These are phyloP conservation scores for Chiloscyllium punctatum DNA, from an alignment of 2,797 vertebrate species.

Conservation along the genomic window DNA sequence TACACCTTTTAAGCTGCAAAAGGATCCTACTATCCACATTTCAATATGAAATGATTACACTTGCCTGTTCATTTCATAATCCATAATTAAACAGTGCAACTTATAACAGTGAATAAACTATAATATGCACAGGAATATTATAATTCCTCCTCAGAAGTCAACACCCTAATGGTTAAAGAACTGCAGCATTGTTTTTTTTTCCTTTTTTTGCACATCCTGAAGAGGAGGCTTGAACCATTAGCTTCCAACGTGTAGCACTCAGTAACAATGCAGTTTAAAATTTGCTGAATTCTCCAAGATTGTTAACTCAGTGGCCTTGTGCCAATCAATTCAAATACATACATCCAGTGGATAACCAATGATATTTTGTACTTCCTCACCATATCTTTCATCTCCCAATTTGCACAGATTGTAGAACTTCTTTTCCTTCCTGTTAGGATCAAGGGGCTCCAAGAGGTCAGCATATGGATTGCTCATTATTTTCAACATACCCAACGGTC, in stretches of 20 bases:
- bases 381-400: conserved; percentile 79
- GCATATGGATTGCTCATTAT: conserved; percentile 74
- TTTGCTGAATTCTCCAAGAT: neutral
- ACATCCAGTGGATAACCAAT: neutral
- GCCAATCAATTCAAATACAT: neutral
- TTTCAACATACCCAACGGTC: neutral
- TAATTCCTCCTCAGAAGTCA: neutral
- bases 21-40: neutral
- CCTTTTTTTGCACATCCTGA: neutral
- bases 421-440: conserved; percentile 62
- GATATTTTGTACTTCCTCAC: conserved; percentile 54
- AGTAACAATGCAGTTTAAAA: neutral
- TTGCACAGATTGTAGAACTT: conserved; percentile 84
- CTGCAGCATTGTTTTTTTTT: neutral
- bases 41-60: neutral
- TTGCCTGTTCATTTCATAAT: neutral
- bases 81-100: neutral
- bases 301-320: neutral
- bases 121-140: neutral
- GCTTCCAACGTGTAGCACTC: neutral
- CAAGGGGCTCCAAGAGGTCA: conserved; percentile 68
- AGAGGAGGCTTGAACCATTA: neutral
- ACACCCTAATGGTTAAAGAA: neutral
- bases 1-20: neutral
- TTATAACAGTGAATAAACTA: neutral